These are phyloP conservation scores for Peromyscus melanophrys DNA, from an alignment of 2,797 vertebrate genomes.

Conservation along the genomic window DNA sequence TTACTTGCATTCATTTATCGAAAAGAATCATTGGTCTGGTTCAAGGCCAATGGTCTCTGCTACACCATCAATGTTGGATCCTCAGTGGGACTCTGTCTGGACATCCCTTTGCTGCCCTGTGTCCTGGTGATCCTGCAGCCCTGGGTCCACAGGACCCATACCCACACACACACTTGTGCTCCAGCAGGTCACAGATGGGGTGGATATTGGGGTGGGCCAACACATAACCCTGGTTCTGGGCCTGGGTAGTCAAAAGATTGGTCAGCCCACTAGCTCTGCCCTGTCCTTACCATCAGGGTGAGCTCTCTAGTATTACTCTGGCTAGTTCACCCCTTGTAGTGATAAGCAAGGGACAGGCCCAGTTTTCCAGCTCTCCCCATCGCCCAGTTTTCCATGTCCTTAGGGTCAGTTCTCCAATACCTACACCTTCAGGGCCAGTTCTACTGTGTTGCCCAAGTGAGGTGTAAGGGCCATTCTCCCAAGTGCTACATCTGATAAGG, in stretches of 20 bases:
- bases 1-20: not conserved
- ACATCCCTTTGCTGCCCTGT: not conserved
- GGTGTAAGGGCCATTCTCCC: not conserved
- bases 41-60: not conserved
- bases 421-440: not conserved
- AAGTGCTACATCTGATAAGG: not conserved
- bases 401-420: not conserved
- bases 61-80: not conserved
- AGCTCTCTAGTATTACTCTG: too few species aligned
- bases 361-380: too few species aligned
- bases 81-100: not conserved
- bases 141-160: not conserved
- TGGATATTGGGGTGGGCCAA: not conserved
- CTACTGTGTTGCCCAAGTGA: not conserved
- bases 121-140: not conserved
- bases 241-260: not conserved
- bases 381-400: not conserved
- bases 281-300: not conserved
- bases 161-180: too few species aligned
- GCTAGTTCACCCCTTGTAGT: too few species aligned
- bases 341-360: too few species aligned
- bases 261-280: not conserved
- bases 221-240: not conserved
- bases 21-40: too few species aligned
- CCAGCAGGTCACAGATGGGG: too few species aligned